Evolutionary conservation across 2,113 vertebrate genomes (phyloP).

Genomic region (Phrynosoma blainvillii): DNA sequence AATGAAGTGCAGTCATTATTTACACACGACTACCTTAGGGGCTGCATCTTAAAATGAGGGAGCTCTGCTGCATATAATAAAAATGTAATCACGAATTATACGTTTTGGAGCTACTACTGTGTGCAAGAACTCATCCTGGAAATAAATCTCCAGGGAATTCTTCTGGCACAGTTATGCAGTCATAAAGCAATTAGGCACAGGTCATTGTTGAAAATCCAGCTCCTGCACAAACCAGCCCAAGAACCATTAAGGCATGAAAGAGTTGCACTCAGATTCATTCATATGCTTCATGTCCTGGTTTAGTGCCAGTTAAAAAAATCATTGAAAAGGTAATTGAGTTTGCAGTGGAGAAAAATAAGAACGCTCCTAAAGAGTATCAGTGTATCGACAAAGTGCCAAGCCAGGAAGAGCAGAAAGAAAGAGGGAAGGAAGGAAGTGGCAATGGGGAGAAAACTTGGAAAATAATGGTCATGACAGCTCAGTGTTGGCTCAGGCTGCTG

Average conservation of each 20-base stretch:
- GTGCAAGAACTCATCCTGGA: constrained; percentile 31
- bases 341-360: constrained; percentile 67
- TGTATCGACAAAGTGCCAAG: constrained; percentile 60
- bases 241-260: constrained; percentile 66
- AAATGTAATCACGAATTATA: constrained; percentile 37
- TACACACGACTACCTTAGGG: constrained; percentile 24
- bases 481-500: constrained; percentile 17
- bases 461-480: constrained; percentile 34
- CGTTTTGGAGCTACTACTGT: neutral
- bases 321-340: constrained; percentile 67
- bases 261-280: constrained; percentile 65
- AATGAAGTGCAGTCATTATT: neutral
- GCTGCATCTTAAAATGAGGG: constrained; percentile 16
- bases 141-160: constrained; percentile 42
- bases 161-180: constrained; percentile 16
- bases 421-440: constrained; percentile 5
- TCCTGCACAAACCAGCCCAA: constrained; percentile 36
- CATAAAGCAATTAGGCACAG: constrained; percentile 54
- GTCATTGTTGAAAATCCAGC: constrained; percentile 68
- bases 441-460: constrained; percentile 38
- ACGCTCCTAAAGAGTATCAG: constrained; percentile 52
- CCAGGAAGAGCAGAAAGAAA: constrained; percentile 55
- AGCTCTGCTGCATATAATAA: constrained; percentile 27
- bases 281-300: constrained; percentile 62
- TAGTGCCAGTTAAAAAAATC: constrained; percentile 62